Base-by-base conservation (phyloP, 2,888 invertebrate genomes). In the Cetonia aurata region DNA sequence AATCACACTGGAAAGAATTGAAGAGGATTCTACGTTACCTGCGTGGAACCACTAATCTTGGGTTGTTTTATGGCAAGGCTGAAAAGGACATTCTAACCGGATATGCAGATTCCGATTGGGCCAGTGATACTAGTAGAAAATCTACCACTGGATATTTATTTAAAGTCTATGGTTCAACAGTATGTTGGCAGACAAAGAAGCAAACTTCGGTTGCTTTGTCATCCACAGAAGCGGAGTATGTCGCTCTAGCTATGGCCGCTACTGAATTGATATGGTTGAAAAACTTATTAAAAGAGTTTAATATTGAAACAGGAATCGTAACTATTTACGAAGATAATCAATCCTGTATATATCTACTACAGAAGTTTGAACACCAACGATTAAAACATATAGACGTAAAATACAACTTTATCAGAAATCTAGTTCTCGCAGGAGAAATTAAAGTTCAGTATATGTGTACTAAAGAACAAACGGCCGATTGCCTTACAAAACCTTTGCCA, bases 31-130 rank as follows among this genome's bases (percentile, higher is more conserved):
- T 78, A 17, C 70, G 77, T 8, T 76, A 78, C 48, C 69, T 77
- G 3, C 3, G 8, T 17, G 17, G 37, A 33, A 57, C 37, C 9
- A 31, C 25, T 8, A 72, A 75, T 53, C 70, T 65, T 52, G 72
- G 65, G 25, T 33, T 60, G n/a, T 33, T 48, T 25, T 72, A 70
- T 25, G 17, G 55, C 12, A 53, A 69, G 15, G 25, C 41, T n/a
- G 37, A n/a, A 6, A 19, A 53, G 33, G 65, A 57, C 10, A 19
- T 33, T 12, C 52, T 74, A 9, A 19, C 50, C 4, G 70, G 73
- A 1, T 80, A 73, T 55, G 74, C 73, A 3, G 80, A 78, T 70
- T 73, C 77, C 19, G 75, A 80, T 50, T 80, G 74, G 77, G 79
- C 72, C 15, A 73, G 74, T 8, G 75, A 76, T 31, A 41, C 17